Evolutionary conservation across 2,888 invertebrate genomes (phyloP).

Genomic region (Rambutsinella grinnellia): DNA sequence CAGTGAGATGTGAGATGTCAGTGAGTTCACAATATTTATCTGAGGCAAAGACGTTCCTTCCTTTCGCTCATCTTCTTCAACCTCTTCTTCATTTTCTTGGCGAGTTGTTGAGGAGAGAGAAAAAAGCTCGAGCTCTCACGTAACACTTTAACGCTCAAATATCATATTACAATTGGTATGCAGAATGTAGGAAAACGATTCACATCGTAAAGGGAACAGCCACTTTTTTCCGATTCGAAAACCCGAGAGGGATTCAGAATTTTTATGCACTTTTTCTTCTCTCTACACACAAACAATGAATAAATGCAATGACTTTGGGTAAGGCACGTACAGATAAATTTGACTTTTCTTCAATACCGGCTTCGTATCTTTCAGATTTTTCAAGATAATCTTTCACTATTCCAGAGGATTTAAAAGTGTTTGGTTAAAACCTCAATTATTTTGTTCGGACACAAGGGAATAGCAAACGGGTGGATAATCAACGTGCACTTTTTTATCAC

Average conservation of each 20-base stretch:
- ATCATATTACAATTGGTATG: slow-evolving; percentile 12
- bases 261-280: neutral
- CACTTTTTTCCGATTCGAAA: neutral
- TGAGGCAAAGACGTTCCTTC: slow-evolving; percentile 2
- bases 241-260: too few relatives aligned
- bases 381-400: too few relatives aligned
- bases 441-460: too few relatives aligned
- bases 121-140: slow-evolving; percentile 19
- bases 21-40: slow-evolving; percentile 3
- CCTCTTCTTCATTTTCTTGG: slow-evolving; percentile 4
- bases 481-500: too few relatives aligned
- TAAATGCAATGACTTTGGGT: neutral
- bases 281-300: neutral
- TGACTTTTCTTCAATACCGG: too few relatives aligned
- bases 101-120: slow-evolving; percentile 9
- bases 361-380: too few relatives aligned
- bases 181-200: neutral
- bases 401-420: too few relatives aligned
- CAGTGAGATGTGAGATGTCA: neutral
- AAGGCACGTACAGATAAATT: neutral
- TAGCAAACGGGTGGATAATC: too few relatives aligned
- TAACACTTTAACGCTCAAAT: slow-evolving; percentile 28
- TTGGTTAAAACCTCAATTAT: too few relatives aligned
- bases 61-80: slow-evolving; percentile 1
- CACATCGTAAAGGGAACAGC: neutral